phyloP scores from a whole-genome alignment of 2,113 vertebrate species.

The Camelus bactrianus region DNA sequence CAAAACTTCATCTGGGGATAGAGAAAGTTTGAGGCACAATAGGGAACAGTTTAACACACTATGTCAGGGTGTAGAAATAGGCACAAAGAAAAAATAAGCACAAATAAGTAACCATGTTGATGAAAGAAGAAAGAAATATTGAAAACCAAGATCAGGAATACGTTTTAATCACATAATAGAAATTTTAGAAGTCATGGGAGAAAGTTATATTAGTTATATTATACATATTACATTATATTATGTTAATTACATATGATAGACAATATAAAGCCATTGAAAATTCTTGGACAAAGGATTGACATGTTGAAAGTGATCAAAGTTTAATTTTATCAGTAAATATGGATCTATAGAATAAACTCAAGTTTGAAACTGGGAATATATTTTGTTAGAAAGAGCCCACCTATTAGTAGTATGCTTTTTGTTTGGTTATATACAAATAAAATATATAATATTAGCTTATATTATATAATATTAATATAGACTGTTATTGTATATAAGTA shows the following conservation, averaged over 20 bases:
- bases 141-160: neutral
- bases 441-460: neutral
- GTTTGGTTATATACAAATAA: slow-evolving; percentile 8
- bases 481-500: slow-evolving; percentile 5
- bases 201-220: neutral
- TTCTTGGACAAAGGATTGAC: neutral
- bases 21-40: neutral
- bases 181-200: neutral
- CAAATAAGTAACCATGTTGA: neutral
- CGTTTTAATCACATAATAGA: neutral
- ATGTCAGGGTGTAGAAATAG: neutral
- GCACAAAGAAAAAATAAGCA: neutral
- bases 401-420: neutral
- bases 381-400: neutral
- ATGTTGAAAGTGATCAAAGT: neutral
- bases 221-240: neutral
- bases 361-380: neutral
- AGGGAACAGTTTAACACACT: neutral
- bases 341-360: neutral
- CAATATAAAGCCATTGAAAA: neutral
- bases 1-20: neutral
- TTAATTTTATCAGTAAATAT: neutral
- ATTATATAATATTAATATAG: neutral
- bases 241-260: neutral
- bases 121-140: neutral